These are phyloP conservation scores for Opisthocomus hoazin DNA, from an alignment of 2,113 vertebrate species.

Conservation along the genomic window DNA sequence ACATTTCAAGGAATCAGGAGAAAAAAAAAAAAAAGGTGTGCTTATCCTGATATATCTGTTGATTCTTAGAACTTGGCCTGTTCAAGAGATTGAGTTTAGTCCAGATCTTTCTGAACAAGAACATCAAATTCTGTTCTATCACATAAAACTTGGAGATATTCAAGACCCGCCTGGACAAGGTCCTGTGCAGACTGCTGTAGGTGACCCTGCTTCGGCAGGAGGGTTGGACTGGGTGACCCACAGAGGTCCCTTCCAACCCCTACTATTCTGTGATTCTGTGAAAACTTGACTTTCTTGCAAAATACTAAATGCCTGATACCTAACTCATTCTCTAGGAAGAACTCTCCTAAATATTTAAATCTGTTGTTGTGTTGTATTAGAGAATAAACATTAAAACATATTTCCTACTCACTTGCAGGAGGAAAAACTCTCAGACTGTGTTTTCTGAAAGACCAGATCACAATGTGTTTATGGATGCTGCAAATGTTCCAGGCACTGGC, in stretches of 20 bases:
- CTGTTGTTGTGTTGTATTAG: neutral
- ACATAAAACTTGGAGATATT: neutral
- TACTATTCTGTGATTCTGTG: too few species aligned
- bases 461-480: neutral
- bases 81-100: neutral
- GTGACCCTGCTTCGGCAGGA: too few species aligned
- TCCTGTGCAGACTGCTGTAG: too few species aligned
- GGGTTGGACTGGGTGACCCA: too few species aligned
- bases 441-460: neutral
- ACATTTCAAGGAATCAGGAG: neutral
- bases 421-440: neutral
- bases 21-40: too few species aligned
- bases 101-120: neutral
- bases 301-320: neutral
- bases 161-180: too few species aligned
- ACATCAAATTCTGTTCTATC: neutral
- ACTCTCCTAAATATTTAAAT: neutral
- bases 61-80: neutral
- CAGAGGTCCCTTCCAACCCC: too few species aligned
- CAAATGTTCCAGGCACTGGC: neutral
- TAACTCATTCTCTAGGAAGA: neutral
- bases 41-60: neutral
- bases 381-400: neutral
- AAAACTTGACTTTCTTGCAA: neutral
- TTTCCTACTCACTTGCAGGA: neutral